Base-by-base conservation (phyloP, 2,797 vertebrate species). In the Darevskia mixta region DNA sequence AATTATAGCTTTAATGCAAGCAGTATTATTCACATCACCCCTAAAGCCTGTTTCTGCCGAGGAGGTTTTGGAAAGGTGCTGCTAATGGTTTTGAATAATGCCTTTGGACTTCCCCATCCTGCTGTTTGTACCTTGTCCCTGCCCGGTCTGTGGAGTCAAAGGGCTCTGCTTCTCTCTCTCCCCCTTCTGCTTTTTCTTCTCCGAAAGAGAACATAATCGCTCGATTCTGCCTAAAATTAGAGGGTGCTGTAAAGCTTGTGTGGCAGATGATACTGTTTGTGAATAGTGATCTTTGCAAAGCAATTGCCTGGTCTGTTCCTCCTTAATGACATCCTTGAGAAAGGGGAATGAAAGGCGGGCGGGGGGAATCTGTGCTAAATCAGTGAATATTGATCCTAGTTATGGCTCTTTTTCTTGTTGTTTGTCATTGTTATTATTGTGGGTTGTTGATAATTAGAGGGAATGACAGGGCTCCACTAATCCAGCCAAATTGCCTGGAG, bases 401-500 rank as follows among this genome's bases (percentile, higher is more conserved):
- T 82, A n/a, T 0, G 3, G 79, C 8, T 69, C 73, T 5, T 8
- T 38, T 86, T 0, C 4, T 91, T 0, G 0, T 9, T 86, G 82
- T 88, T 93, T 89, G 89, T 5, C 3, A 88, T 85, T 84, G 80
- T 91, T 93, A 86, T 89, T 82, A 86, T 15, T 85, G 77, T 0
- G 49, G 79, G 76, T 0, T 45, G 81, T 15, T 82, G 89, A 79
- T 93, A 94, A 93, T 90, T 89, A 90, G 83, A 85, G 82, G 76
- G 89, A 86, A 91, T 20, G 41, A 71, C 38, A 0, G 2, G 85
- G 83, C 27, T 64, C 2, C 0, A 0, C 41, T 1, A 1, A 82
- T 55, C 87, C 79, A 86, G 73, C 73, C 85, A 86, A 75, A 82
- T 82, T 0, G 0, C 8, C 55, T 79, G 79, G 72, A 4, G 27